These are phyloP conservation scores for Hippolais icterina DNA, from an alignment of 2,113 vertebrate species.

Conservation along the genomic window DNA sequence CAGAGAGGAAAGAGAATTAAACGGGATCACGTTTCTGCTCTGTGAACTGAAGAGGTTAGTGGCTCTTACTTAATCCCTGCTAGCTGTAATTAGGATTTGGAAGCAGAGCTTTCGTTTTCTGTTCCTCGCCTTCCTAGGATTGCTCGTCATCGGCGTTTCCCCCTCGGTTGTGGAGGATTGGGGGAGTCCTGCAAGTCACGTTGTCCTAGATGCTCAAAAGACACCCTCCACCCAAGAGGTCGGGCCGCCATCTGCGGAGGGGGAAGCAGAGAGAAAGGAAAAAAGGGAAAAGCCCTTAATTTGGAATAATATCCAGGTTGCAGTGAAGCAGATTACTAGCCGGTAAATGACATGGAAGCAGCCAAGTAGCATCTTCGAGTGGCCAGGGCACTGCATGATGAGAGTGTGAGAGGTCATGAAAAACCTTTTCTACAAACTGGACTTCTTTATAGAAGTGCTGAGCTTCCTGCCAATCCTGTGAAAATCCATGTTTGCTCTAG, in stretches of 20 bases:
- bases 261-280: too few relatives aligned
- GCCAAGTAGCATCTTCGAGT: neutral
- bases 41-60: conserved; percentile 43
- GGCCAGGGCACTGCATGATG: neutral
- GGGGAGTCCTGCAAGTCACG: neutral
- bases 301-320: neutral
- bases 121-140: neutral
- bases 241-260: neutral
- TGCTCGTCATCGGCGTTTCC: neutral
- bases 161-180: neutral
- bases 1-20: neutral
- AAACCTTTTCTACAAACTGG: neutral
- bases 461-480: neutral
- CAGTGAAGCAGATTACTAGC: neutral
- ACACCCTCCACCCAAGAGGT: too few relatives aligned
- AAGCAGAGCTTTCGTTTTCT: neutral
- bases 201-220: neutral
- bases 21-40: neutral
- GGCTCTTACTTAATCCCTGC: neutral
- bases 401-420: neutral
- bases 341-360: neutral
- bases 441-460: neutral
- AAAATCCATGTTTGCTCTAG: neutral
- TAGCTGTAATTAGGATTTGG: neutral
- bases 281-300: neutral